phyloP scores from a whole-genome alignment of 2,888 invertebrate genomes.

The Tigriopus californicus region DNA sequence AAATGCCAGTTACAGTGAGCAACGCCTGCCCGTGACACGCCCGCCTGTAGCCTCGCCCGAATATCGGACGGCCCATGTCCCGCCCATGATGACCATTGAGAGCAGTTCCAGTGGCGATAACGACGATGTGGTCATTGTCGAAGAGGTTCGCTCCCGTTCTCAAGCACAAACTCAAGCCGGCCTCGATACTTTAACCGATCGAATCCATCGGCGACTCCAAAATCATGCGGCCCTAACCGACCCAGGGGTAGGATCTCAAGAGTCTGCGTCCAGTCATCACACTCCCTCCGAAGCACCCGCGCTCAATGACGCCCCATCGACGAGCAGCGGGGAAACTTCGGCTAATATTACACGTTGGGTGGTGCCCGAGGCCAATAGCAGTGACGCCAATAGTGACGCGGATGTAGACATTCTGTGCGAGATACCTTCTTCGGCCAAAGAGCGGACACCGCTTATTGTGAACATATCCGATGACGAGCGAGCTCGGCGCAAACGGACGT shows the following conservation, averaged over 20 bases:
- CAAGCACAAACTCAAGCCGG: no score
- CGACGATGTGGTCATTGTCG: constrained; percentile 6
- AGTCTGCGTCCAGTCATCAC: no score
- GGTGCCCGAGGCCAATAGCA: constrained; percentile 18
- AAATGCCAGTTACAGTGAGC: constrained; percentile 2
- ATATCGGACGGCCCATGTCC: not conserved
- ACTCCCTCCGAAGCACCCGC: not conserved
- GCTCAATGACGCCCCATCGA: constrained; percentile 18
- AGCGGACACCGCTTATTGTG: constrained; percentile 44
- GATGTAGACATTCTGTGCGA: constrained; percentile 43
- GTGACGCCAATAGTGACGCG: constrained; percentile 31
- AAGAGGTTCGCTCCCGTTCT: not conserved
- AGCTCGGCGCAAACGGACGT: no score
- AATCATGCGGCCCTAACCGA: no score
- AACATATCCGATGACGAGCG: constrained; percentile 29
- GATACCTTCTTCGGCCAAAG: constrained; percentile 32
- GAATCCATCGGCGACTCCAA: no score
- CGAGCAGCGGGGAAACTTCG: constrained; percentile 19
- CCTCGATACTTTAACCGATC: no score
- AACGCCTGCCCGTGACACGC: not conserved
- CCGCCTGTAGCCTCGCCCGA: not conserved
- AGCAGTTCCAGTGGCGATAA: constrained; percentile 1
- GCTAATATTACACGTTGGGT: constrained; percentile 22
- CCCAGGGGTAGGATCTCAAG: no score
- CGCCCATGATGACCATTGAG: not conserved